Base-by-base conservation (phyloP, 2,888 invertebrate genomes). In the Anodontia alba region DNA sequence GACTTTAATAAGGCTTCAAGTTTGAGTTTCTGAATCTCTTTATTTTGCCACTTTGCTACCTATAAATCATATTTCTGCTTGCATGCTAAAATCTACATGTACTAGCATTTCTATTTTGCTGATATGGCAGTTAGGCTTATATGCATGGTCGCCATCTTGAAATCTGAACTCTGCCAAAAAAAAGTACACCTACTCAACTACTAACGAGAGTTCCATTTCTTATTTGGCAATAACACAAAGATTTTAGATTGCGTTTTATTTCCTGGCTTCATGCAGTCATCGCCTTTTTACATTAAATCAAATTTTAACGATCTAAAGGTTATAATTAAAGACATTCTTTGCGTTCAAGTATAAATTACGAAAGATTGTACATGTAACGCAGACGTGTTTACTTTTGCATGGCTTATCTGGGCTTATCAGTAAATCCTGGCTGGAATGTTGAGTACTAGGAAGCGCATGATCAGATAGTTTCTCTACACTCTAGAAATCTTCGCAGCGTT, bases 71-170 rank as follows among this genome's bases (percentile, higher is more conserved):
- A 33, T 15, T 33, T 62, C 23, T 62, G 62, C 62, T 10, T 62
- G 62, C 10, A 49, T 29, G 62, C 62, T 17, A 29, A 62, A 29
- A 38, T 5, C 10, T 33, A 62, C 17, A 31, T 62, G 33, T 62
- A 62, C 5, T 62, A 33, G 20, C 29, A 62, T 38, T 23, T 33
- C 33, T 20, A 62, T 29, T 62, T 17, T 62, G 62, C 62, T 62
- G 62, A 62, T 62, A 62, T 33, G 62, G 62, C 62, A 62, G 62
- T 33, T 23, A 62, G 62, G 62, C 62, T 62, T 62, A 38, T 38
- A 38, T 12, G 75, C 62, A 46, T 75, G 76, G 78, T 81, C 73
- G 89, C 88, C 89, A 89, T 88, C 78, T 87, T 89, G 88, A 86
- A 88, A 89, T 79, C 38, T 71, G 86, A 84, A 78, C 76, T 73